These are phyloP conservation scores for Galaxias olidus DNA, from an alignment of 2,797 vertebrate genomes.

Conservation along the genomic window DNA sequence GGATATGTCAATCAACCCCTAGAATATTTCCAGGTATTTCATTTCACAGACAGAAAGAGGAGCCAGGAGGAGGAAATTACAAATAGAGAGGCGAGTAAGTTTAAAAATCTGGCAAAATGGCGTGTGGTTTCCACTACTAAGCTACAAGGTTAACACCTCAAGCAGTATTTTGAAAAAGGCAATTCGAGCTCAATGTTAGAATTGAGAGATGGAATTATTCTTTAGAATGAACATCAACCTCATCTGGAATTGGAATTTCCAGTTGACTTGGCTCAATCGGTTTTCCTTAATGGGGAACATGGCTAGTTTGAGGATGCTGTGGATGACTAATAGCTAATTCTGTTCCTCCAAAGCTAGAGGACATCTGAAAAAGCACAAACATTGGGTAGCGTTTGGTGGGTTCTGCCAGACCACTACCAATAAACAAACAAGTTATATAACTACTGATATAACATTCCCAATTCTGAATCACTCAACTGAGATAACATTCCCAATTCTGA, in stretches of 20 bases:
- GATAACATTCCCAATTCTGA: too few species aligned
- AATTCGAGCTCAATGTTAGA: too few species aligned
- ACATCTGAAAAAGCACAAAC: conserved; percentile 23
- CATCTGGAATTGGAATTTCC: conserved; percentile 45
- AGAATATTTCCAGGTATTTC: not conserved
- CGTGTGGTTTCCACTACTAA: too few species aligned
- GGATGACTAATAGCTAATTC: conserved; percentile 41
- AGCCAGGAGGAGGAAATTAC: not conserved
- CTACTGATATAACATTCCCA: not conserved
- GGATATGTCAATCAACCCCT: conserved; percentile 16
- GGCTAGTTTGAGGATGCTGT: conserved; percentile 29
- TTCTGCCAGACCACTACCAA: not conserved
- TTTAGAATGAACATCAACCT: conserved; percentile 7
- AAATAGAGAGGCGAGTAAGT: not conserved
- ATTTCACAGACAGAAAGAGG: conserved; percentile 4
- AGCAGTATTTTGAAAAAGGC: too few species aligned
- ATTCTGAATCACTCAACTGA: not conserved
- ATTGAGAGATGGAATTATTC: not conserved
- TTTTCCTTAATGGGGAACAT: conserved; percentile 28
- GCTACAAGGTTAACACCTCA: too few species aligned
- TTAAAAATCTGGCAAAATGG: too few species aligned
- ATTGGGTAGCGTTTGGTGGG: not conserved
- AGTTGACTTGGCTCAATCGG: conserved; percentile 36
- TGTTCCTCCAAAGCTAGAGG: conserved; percentile 12
- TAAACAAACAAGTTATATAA: conserved; percentile 3